Conservation (phyloP, 2,888 invertebrate genomes). For the Pseudanteris insignis region DNA sequence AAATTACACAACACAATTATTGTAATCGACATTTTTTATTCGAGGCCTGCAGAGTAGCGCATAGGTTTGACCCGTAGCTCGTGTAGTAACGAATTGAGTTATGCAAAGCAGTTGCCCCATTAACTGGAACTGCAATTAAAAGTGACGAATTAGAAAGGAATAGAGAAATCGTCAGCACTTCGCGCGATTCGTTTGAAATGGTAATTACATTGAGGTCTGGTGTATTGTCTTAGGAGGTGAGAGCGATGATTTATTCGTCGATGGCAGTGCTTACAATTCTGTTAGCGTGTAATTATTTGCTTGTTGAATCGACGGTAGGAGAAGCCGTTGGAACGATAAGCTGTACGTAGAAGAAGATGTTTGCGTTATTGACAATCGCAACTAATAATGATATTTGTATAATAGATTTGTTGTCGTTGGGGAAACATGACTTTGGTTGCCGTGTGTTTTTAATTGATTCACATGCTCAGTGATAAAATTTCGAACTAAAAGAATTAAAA, state of each 20-base stretch:
- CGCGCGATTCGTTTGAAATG: constrained; percentile 40
- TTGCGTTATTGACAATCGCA: too few relatives aligned
- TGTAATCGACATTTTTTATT: constrained; percentile 7
- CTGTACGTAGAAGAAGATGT: constrained; percentile 10
- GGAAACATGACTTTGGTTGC: too few relatives aligned
- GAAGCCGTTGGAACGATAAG: constrained; percentile 14
- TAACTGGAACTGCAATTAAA: constrained; percentile 27
- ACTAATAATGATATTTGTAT: too few relatives aligned
- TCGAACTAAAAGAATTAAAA: too few relatives aligned
- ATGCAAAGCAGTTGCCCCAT: constrained; percentile 21
- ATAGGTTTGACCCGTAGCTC: constrained; percentile 2
- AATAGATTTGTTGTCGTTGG: too few relatives aligned
- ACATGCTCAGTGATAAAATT: too few relatives aligned
- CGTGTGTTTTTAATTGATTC: too few relatives aligned
- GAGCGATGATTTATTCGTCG: constrained; percentile 34
- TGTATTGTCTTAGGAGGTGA: constrained; percentile 24
- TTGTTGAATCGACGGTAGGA: constrained; percentile 17
- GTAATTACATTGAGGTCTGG: constrained; percentile 30
- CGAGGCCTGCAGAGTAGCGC: constrained; percentile 4
- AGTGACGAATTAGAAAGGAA: constrained; percentile 41
- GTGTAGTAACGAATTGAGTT: constrained; percentile 32
- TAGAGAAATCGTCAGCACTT: constrained; percentile 39
- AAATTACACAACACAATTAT: constrained; percentile 21
- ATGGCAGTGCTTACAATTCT: constrained; percentile 24
- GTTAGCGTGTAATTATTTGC: constrained; percentile 32